phyloP scores from a whole-genome alignment of 2,888 invertebrate genomes.

The Rhagonycha lutea region DNA sequence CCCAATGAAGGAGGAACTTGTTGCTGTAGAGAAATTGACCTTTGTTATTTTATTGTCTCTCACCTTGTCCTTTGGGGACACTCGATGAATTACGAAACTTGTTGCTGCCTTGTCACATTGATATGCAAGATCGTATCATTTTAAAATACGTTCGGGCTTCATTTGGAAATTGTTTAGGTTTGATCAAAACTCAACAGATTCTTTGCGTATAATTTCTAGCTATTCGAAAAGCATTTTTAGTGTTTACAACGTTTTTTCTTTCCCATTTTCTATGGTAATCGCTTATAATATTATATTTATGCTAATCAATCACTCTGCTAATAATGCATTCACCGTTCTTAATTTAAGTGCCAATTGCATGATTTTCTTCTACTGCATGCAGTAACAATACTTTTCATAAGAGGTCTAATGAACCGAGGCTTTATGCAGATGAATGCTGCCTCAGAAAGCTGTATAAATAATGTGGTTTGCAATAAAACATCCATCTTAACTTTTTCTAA shows the following conservation, averaged over 20 bases:
- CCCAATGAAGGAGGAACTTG: neutral
- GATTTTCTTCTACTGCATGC: too few relatives aligned
- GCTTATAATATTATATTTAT: neutral
- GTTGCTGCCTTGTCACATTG: neutral
- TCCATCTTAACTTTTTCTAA: neutral
- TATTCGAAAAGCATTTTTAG: neutral
- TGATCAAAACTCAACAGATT: neutral
- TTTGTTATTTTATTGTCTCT: neutral
- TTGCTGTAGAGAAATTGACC: neutral
- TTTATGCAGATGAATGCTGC: neutral
- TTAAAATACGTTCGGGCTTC: neutral
- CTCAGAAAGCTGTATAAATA: neutral
- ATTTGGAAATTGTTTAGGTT: neutral
- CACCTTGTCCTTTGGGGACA: neutral
- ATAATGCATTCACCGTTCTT: neutral
- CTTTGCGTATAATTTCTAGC: neutral
- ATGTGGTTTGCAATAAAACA: neutral
- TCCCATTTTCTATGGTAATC: too few relatives aligned
- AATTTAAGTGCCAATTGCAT: too few relatives aligned
- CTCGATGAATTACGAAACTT: neutral
- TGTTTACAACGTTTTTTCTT: neutral
- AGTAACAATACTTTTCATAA: neutral
- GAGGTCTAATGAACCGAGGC: neutral
- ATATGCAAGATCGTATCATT: neutral
- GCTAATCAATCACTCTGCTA: neutral